phyloP scores from a whole-genome alignment of 2,113 vertebrate species.

The Cryptotis parvus region DNA sequence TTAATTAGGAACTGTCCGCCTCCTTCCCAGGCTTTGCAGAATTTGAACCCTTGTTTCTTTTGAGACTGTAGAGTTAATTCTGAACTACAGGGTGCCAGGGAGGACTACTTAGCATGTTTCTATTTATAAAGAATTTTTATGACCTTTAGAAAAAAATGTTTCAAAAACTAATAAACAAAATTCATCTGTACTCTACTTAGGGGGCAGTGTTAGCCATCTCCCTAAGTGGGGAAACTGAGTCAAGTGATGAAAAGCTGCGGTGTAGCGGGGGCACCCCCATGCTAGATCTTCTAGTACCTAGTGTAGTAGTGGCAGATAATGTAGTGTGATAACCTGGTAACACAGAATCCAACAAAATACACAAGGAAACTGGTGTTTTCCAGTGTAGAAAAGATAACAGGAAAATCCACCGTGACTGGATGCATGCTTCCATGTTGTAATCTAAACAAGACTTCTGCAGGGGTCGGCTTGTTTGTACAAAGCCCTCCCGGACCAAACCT shows the following conservation, averaged over 20 bases:
- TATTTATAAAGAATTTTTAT: not conserved
- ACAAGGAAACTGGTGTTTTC: not conserved
- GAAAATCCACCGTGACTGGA: not conserved
- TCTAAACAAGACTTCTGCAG: not conserved
- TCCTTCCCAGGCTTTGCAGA: not conserved
- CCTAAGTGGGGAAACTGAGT: conserved; percentile 20
- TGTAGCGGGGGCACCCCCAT: no score
- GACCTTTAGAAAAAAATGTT: not conserved
- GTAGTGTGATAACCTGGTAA: not conserved
- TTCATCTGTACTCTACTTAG: not conserved
- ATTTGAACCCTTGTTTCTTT: conserved; percentile 4
- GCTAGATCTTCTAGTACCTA: not conserved
- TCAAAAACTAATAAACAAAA: not conserved
- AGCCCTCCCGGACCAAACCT: no score
- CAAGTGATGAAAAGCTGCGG: not conserved
- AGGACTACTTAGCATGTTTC: not conserved
- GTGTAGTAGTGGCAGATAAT: not conserved
- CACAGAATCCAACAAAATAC: not conserved
- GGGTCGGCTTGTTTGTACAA: not conserved
- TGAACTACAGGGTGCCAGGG: not conserved
- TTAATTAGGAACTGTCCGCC: not conserved
- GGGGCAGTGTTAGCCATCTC: not conserved
- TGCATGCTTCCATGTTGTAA: conserved; percentile 17
- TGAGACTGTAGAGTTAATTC: not conserved
- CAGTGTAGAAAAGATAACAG: conserved; percentile 1